Evolutionary conservation across 2,797 vertebrate species (phyloP).

Genomic region (Rallus crepitans): DNA sequence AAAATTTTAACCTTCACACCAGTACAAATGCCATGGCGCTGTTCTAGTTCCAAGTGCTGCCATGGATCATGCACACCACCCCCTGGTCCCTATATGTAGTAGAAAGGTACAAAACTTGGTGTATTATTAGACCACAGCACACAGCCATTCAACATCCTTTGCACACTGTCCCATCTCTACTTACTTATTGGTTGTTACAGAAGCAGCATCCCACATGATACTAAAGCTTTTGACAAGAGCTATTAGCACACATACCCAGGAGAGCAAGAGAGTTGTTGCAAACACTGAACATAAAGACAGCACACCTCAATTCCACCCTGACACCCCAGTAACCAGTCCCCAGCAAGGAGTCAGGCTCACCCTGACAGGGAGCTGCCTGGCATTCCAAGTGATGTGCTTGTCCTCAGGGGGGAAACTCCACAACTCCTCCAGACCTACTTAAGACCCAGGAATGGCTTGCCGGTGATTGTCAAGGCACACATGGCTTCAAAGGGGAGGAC

Average conservation of each 20-base stretch:
- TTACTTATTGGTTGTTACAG: background rate
- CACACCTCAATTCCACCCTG: background rate
- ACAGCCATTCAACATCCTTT: background rate
- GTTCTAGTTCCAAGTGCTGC: background rate
- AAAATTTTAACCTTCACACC: background rate
- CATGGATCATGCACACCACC: fast-evolving
- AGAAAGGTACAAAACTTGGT: background rate
- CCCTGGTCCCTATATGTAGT: fast-evolving
- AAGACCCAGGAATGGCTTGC: background rate
- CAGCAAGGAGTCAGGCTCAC: background rate
- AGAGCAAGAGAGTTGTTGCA: background rate
- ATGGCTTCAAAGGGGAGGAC: background rate
- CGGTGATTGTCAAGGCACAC: background rate
- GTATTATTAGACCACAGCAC: background rate
- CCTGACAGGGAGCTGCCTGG: background rate
- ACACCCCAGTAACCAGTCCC: background rate
- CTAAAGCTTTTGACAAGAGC: background rate
- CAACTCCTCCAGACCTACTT: background rate
- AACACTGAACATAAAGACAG: background rate
- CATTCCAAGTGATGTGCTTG: background rate
- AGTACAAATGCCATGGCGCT: background rate
- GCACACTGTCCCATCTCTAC: background rate
- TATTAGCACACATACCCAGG: fast-evolving
- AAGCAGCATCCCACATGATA: background rate
- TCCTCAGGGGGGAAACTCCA: background rate